phyloP scores from a whole-genome alignment of 2,113 vertebrate species.

The Prunella fulvescens region DNA sequence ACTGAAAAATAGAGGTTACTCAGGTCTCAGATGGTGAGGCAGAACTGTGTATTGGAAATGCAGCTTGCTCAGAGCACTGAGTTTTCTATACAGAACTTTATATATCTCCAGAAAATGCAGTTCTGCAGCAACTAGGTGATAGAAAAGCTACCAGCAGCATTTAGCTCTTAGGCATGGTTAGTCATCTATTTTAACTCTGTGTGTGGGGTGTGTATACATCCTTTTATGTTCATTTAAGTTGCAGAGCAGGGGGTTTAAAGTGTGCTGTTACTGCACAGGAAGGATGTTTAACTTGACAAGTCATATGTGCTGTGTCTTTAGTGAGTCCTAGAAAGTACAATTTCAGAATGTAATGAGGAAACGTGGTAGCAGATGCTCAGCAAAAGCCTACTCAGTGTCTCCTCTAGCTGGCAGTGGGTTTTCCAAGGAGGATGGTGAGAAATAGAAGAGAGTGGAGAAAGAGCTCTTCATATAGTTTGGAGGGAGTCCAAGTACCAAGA shows the following conservation, averaged over 20 bases:
- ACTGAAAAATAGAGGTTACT: neutral
- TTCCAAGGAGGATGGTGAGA: constrained; percentile 28
- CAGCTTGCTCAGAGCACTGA: neutral
- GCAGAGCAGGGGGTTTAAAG: neutral
- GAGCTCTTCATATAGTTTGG: neutral
- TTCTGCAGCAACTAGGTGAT: neutral
- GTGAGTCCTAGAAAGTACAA: constrained; percentile 35
- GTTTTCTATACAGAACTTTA: neutral
- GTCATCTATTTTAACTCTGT: constrained; percentile 1
- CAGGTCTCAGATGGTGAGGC: neutral
- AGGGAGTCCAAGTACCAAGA: neutral
- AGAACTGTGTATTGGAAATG: neutral
- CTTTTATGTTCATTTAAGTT: constrained; percentile 33
- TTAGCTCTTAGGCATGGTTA: neutral
- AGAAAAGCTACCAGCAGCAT: neutral
- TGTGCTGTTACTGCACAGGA: constrained; percentile 23
- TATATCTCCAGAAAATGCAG: neutral
- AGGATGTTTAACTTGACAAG: constrained; percentile 53
- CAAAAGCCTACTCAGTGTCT: constrained; percentile 13
- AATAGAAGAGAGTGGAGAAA: neutral
- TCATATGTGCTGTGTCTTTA: constrained; percentile 22
- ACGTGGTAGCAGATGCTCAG: constrained; percentile 40
- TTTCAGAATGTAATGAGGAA: constrained; percentile 33
- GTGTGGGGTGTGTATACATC: neutral
- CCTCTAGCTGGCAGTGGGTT: constrained; percentile 4